phyloP scores from a whole-genome alignment of 2,113 vertebrate species.

The Boleophthalmus pectinirostris region DNA sequence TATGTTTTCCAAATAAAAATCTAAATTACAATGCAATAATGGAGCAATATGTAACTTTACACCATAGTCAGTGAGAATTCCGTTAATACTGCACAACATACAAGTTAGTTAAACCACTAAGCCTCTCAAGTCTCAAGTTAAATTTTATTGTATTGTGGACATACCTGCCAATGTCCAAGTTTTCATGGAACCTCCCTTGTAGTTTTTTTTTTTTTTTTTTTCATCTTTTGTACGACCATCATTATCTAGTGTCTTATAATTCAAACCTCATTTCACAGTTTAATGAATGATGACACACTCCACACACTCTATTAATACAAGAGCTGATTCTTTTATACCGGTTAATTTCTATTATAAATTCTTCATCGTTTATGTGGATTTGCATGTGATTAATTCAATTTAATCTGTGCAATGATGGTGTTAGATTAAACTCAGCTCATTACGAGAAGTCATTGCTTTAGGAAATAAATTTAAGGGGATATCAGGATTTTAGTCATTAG shows the following conservation, averaged over 20 bases:
- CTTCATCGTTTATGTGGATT: constrained; percentile 9
- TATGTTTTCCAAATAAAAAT: no score
- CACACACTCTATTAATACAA: constrained; percentile 8
- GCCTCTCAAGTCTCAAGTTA: no score
- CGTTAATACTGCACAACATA: no score
- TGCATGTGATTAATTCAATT: constrained; percentile 6
- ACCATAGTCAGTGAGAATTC: no score
- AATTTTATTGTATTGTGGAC: no score
- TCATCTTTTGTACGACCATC: neutral
- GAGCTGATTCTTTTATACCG: constrained; percentile 3
- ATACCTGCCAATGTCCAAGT: neutral
- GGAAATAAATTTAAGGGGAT: constrained; percentile 1
- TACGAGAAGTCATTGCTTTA: neutral
- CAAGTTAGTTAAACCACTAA: no score
- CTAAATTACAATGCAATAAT: no score
- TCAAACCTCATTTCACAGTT: constrained; percentile 15
- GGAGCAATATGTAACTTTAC: no score
- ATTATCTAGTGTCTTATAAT: constrained; percentile 1
- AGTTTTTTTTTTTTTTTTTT: neutral
- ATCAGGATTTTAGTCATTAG: neutral
- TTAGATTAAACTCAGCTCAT: constrained; percentile 7
- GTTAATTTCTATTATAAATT: constrained; percentile 12
- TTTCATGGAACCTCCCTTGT: neutral
- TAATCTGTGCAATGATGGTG: neutral
- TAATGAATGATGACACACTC: constrained; percentile 7